Evolutionary conservation across 1,140 invertebrate species (phyloP).

Genomic region (Formica exsecta): DNA sequence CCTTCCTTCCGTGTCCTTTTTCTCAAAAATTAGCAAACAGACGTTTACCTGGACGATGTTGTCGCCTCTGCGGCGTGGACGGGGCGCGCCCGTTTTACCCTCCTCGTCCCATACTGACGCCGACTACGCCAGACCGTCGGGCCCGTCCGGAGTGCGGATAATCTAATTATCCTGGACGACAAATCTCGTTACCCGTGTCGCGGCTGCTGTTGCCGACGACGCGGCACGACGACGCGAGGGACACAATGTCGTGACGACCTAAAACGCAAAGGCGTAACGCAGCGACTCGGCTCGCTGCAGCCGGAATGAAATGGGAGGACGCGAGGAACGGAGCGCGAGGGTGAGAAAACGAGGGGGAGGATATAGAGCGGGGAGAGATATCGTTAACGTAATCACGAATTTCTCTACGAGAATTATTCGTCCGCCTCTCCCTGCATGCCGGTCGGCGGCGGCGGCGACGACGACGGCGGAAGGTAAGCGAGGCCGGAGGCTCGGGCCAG

Average conservation of each 20-base stretch:
- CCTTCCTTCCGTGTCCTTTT: not conserved
- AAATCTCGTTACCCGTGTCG: conserved; percentile 79
- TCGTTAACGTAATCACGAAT: conserved; percentile 79
- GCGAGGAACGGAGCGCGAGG: not conserved
- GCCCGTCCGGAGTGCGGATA: conserved; percentile 74
- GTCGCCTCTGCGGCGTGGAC: conserved; percentile 65
- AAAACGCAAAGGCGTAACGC: conserved; percentile 74
- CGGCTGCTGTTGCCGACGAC: conserved; percentile 69
- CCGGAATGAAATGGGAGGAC: conserved; percentile 52
- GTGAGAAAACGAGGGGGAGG: not conserved
- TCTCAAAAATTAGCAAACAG: conserved; percentile 64
- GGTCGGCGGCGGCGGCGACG: conserved; percentile 13
- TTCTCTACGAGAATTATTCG: conserved; percentile 76
- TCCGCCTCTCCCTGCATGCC: conserved; percentile 18
- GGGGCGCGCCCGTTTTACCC: conserved; percentile 55
- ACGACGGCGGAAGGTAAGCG: conserved; percentile 5
- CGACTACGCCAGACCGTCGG: conserved; percentile 44
- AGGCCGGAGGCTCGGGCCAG: conserved; percentile 21
- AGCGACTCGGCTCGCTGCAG: conserved; percentile 41
- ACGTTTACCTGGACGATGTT: conserved; percentile 49
- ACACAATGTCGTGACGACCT: conserved; percentile 74
- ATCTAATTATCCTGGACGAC: conserved; percentile 81
- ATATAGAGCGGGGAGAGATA: conserved; percentile 43
- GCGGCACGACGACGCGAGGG: conserved; percentile 57
- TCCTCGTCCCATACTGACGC: conserved; percentile 57